Evolutionary conservation across 2,888 invertebrate species (phyloP).

Genomic region (Himalopsyche kuldschensis): DNA sequence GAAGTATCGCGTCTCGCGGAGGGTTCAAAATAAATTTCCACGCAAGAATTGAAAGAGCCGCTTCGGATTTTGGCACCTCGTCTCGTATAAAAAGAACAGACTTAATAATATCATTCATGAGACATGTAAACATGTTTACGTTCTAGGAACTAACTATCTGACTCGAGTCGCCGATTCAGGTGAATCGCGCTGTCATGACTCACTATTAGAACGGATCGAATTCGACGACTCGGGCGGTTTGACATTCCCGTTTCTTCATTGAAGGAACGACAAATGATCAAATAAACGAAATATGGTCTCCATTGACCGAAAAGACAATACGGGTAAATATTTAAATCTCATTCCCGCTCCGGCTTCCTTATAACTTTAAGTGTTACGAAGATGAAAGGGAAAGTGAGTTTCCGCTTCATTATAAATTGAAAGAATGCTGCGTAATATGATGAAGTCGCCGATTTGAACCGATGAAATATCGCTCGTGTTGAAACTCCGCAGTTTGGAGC

Average conservation of each 20-base stretch:
- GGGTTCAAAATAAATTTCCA: too few relatives aligned
- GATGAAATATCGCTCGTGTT: too few relatives aligned
- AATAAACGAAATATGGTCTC: background rate
- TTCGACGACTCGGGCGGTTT: background rate
- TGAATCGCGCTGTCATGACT: constrained; percentile 57
- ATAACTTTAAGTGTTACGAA: too few relatives aligned
- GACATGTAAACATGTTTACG: constrained; percentile 12
- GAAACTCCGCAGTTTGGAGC: too few relatives aligned
- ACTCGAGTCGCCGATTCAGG: constrained; percentile 41
- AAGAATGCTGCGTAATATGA: too few relatives aligned
- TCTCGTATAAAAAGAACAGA: constrained; percentile 1
- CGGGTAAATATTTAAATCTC: background rate
- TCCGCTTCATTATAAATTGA: too few relatives aligned
- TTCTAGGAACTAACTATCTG: constrained; percentile 34
- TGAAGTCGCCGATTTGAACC: too few relatives aligned
- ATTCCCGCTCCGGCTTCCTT: too few relatives aligned
- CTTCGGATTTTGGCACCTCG: background rate
- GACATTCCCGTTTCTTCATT: constrained; percentile 48
- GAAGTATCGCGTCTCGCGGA: too few relatives aligned
- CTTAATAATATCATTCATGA: background rate
- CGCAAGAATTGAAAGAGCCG: too few relatives aligned
- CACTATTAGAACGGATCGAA: background rate
- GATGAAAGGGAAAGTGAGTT: too few relatives aligned
- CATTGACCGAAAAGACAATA: constrained; percentile 1
- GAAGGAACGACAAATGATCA: constrained; percentile 37